These are phyloP conservation scores for Heteromyza rotundicornis DNA, from an alignment of 2,888 invertebrate species.

Conservation along the genomic window DNA sequence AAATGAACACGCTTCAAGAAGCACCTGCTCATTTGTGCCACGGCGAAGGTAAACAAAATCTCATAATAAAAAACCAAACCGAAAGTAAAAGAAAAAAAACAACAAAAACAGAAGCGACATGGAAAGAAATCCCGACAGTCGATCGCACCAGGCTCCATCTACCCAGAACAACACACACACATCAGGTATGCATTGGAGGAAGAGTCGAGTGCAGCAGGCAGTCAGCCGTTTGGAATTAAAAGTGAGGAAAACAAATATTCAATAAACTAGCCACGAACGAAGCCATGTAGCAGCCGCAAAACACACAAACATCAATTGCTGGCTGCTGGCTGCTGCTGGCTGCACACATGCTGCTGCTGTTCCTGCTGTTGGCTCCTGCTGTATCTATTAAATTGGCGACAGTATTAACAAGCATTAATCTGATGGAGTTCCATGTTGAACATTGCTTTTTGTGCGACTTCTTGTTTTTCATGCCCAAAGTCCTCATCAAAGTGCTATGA, in stretches of 20 bases:
- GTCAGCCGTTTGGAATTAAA: slow-evolving; percentile 15
- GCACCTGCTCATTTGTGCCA: slow-evolving; percentile 37
- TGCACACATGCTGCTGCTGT: not conserved
- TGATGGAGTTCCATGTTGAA: slow-evolving; percentile 46
- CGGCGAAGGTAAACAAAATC: slow-evolving; percentile 9
- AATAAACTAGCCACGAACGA: slow-evolving; percentile 18
- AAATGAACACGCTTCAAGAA: slow-evolving; percentile 41
- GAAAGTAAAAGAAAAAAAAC: slow-evolving; percentile 24
- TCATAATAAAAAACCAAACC: slow-evolving; percentile 17
- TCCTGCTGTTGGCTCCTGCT: no score
- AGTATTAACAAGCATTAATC: slow-evolving; percentile 49
- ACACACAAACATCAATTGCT: not conserved
- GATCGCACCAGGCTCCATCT: slow-evolving; percentile 10
- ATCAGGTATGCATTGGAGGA: not conserved
- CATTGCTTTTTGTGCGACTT: slow-evolving; percentile 40
- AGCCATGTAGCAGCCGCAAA: slow-evolving; percentile 1
- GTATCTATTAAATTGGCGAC: slow-evolving; percentile 43
- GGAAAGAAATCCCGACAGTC: slow-evolving; percentile 18
- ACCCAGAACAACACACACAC: slow-evolving; percentile 8
- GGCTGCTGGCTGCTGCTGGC: not conserved
- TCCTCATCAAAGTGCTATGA: not conserved
- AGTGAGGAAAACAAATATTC: slow-evolving; percentile 21
- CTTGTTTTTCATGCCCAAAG: slow-evolving; percentile 15
- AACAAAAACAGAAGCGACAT: no score
- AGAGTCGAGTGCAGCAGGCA: not conserved